Percentiles rank a stretch among this genome's conserved stretches.
These are phyloP conservation scores for Alectura lathami DNA, from an alignment of 2,113 vertebrate species.

Conservation along the genomic window DNA sequence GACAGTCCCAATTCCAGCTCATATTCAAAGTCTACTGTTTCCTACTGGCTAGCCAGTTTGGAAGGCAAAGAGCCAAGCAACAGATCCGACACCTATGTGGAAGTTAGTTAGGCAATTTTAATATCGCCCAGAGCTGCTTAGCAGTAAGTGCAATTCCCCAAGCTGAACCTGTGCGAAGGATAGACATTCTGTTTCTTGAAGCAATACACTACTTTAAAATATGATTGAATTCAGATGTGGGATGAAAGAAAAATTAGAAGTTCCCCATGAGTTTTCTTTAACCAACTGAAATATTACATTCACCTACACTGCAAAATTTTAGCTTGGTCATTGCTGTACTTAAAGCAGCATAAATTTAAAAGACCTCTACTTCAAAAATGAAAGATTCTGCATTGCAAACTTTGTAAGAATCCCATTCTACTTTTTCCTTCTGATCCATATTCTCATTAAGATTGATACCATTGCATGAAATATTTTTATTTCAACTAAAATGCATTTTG, in stretches of 20 bases:
- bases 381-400: not conserved
- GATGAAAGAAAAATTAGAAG: constrained; percentile 62
- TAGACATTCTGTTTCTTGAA: constrained; percentile 30
- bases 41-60: constrained; percentile 9
- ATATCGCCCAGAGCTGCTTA: constrained; percentile 5
- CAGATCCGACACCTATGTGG: not conserved
- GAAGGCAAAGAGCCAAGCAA: constrained; percentile 44
- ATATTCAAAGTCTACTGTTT: constrained; percentile 22
- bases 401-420: not conserved
- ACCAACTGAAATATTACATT: constrained; percentile 52
- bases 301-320: constrained; percentile 39
- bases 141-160: constrained; percentile 53
- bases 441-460: constrained; percentile 10
- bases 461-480: not conserved
- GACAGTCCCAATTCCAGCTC: constrained; percentile 7
- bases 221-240: constrained; percentile 57
- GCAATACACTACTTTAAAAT: constrained; percentile 51
- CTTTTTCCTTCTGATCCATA: not conserved
- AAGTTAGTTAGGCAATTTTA: constrained; percentile 56
- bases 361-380: constrained; percentile 23
- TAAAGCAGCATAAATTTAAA: constrained; percentile 50
- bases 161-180: constrained; percentile 36
- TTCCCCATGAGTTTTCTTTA: constrained; percentile 25
- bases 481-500: not conserved
- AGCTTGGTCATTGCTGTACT: constrained; percentile 12